Conservation (phyloP, 2,797 vertebrate species). For the Fringilla coelebs region DNA sequence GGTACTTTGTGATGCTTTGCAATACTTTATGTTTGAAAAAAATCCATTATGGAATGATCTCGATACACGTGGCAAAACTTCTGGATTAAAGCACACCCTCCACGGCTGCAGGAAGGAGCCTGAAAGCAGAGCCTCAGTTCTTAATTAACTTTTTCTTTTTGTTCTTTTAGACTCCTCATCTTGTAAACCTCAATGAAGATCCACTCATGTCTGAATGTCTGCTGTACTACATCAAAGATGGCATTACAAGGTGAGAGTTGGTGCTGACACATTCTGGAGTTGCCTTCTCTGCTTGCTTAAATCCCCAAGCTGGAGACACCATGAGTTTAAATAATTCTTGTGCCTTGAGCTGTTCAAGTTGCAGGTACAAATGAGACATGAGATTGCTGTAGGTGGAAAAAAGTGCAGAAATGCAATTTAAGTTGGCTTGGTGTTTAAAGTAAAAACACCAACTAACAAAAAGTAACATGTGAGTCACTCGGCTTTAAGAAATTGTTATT, state of each 20-base stretch:
- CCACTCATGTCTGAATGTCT: constrained; percentile 99
- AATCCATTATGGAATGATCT: background rate
- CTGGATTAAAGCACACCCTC: background rate
- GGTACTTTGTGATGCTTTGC: background rate
- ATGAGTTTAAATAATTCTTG: background rate
- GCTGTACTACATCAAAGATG: constrained; percentile 99
- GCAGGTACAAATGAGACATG: background rate
- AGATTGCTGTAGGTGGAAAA: background rate
- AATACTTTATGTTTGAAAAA: background rate
- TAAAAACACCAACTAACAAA: background rate
- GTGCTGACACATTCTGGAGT: background rate
- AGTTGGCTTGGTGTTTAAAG: background rate
- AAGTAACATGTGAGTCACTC: background rate
- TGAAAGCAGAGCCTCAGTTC: background rate
- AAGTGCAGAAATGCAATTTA: background rate
- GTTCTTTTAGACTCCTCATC: constrained; percentile 90
- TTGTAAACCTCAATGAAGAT: constrained; percentile 99
- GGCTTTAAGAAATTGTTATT: background rate
- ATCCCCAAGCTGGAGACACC: background rate
- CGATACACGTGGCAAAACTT: fast-evolving
- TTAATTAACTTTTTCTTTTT: background rate
- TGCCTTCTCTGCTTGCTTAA: background rate
- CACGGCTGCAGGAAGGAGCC: background rate
- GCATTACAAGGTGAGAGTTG: constrained; percentile 89
- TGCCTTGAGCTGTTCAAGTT: background rate